Base-by-base conservation (phyloP, 2,888 invertebrate genomes). In the Lepidochrysops patricia region DNA sequence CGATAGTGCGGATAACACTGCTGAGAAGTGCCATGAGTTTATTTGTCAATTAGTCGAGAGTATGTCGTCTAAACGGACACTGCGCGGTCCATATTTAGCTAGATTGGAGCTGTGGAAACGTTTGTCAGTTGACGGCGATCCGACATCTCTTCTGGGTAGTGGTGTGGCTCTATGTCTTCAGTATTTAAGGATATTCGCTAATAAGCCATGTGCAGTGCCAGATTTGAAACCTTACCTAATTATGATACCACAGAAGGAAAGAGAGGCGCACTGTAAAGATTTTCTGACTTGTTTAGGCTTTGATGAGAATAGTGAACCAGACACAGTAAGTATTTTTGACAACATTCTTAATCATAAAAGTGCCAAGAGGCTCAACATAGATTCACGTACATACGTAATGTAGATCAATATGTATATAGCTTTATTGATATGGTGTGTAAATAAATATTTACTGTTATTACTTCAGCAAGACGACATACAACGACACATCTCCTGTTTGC, bases 11-110 rank as follows among this genome's bases (percentile, higher is more conserved):
- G 90, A 90, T 57, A 83, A 89, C 61, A 82, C 82, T 0, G 77
- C 86, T 0, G 89, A 89, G 63, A 88, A 89, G 64, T 83, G 85
- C 61, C 81, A 87, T 35, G 85, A 87, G 66, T 89, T 87, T 65
- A 80, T 87, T 29, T 82, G 82, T 67, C 78, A 89, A 68, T 75
- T 92, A 25, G 89, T 91, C 5, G 91, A 91, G 63, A 85, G 86
- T 64, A 84, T 80, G 72, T 72, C 81, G 0, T 71, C 80, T 0
- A 81, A 91, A 19, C 90, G 89, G 63, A 84, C 88, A 19, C 83
- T 94, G 27, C 84, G 97, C 64, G 97, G 96, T 0, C 97, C 97
- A 0, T 95, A 94, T 79, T 89, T 98, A 69, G 97, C 97, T 4
- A 91, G 94, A 29, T 85, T 98, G 64, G 96, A 97, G 74, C 79